Conservation (phyloP, 2,797 vertebrate genomes). For the Monodelphis domestica region DNA sequence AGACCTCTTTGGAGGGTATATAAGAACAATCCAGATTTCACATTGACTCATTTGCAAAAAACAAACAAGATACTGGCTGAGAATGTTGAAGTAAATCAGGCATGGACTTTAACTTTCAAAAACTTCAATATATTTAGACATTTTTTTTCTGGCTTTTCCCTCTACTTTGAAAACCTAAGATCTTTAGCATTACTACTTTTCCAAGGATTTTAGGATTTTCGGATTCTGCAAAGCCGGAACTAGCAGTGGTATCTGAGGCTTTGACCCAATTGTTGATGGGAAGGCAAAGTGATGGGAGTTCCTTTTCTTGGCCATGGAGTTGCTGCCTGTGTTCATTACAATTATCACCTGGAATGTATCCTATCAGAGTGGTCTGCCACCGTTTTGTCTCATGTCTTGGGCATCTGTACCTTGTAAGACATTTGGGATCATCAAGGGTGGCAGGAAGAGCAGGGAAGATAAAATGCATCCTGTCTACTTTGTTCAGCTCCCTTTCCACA, state of each 20-base stretch:
- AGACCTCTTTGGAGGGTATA: conserved; percentile 50
- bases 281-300: neutral
- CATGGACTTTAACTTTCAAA: conserved; percentile 8
- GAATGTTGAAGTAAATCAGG: conserved; percentile 28
- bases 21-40: conserved; percentile 57
- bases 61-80: conserved; percentile 32
- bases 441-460: neutral
- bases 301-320: neutral
- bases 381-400: neutral
- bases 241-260: no score
- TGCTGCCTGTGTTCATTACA: neutral
- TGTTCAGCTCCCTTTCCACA: neutral
- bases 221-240: neutral
- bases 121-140: conserved; percentile 39
- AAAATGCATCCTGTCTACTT: neutral
- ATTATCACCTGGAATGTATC: neutral
- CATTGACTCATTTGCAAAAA: conserved; percentile 48
- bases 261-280: rapidly evolving
- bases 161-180: neutral
- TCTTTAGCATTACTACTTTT: neutral
- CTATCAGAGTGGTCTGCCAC: neutral
- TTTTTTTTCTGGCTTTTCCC: neutral
- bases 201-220: no score
- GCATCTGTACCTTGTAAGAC: neutral
- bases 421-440: neutral